Evolutionary conservation across 2,797 vertebrate species (phyloP), one percentile per base, ranked within the genome.

Genomic region (Remorina albescens): DNA sequence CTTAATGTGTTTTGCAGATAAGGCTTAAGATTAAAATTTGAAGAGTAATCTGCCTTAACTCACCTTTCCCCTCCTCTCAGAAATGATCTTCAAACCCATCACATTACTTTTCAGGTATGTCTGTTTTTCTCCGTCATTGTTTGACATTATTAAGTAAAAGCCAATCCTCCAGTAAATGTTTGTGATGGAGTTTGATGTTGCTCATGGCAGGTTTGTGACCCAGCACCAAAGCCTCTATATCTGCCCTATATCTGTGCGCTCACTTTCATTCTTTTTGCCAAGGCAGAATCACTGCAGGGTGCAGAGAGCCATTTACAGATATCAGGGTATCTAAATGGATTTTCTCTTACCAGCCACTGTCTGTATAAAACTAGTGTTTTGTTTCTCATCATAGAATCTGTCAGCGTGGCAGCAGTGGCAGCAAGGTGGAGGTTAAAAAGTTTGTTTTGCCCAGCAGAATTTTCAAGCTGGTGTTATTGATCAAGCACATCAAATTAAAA

Each of bases 311-410:
- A 8, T 84, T 80, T 82, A 76, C 55, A 82, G 81, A 74, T 78
- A 84, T 67, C 63, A 77, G 47, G 55, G 57, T 67, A 67, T 83
- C 75, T 72, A 85, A 85, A 85, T 80, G 68, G 78, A 88, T 82
- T 90, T 84, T 60, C 80, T 81, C 66, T 47, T 69, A 81, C 76
- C 69, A 65, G 47, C 56, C 54, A 60, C 46, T 58, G 63, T 83
- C 78, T 83, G 47, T 75, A 37, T 67, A n/a, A 57, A 84, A 78
- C 57, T 41, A 63, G 67, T 30, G 49, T 74, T 82, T 77, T 67
- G 8, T 53, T 83, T 47, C 67, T 74, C 75, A 70, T 85, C 67
- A 66, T 41, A 54, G 58, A 68, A 77, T 67, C 50, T 62, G 34
- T 47, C 53, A 55, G 72, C 37, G 0, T 10, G 34, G 50, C 18